These are phyloP conservation scores for Apodemia hepburni DNA, from an alignment of 2,888 invertebrate species.

Conservation along the genomic window DNA sequence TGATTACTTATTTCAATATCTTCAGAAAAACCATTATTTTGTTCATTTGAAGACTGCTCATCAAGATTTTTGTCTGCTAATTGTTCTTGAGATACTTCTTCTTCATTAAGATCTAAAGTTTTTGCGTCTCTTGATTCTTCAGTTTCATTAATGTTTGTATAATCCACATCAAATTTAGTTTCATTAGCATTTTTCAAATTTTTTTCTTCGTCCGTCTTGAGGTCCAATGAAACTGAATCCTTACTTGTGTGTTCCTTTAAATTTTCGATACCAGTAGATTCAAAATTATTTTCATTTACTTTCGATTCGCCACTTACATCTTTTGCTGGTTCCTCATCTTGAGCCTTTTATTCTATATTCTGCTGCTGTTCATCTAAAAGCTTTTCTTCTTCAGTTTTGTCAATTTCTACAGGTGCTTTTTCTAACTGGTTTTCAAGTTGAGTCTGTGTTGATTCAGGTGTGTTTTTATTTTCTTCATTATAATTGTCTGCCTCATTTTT, in stretches of 20 bases:
- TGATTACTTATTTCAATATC: constrained; percentile 15
- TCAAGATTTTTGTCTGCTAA: background rate
- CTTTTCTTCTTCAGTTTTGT: constrained; percentile 2
- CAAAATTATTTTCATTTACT: background rate
- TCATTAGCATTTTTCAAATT: background rate
- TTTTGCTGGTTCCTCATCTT: background rate
- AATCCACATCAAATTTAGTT: background rate
- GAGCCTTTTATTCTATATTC: background rate
- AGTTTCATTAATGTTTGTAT: background rate
- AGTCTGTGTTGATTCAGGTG: background rate
- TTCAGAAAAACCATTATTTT: constrained; percentile 4
- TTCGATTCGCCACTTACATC: background rate
- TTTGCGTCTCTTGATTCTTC: background rate
- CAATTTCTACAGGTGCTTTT: background rate
- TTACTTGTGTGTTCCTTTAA: background rate
- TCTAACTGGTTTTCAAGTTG: background rate
- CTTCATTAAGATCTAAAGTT: background rate
- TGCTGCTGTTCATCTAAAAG: constrained; percentile 10
- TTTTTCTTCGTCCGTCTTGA: background rate
- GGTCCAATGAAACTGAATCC: background rate
- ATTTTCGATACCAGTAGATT: too few relatives aligned
- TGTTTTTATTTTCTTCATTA: constrained; percentile 14
- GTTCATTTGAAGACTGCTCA: background rate
- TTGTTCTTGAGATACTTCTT: background rate
- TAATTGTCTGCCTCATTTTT: constrained; percentile 1